Conservation (phyloP, 2,888 invertebrate species). For the Apotomis betuletana region DNA sequence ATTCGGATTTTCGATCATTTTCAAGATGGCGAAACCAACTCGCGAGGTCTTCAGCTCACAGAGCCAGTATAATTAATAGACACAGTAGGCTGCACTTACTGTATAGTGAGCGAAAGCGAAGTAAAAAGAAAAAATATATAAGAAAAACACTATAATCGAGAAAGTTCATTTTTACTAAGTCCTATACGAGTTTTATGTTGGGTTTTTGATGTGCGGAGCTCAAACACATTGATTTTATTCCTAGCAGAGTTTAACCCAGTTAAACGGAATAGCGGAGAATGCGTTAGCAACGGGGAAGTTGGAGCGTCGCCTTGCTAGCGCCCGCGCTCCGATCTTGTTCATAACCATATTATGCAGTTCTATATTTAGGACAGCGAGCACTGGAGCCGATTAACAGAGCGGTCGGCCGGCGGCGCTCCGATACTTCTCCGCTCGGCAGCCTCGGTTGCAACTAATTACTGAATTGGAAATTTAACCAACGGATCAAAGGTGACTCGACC, state of each 20-base stretch:
- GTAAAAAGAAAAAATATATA: no score
- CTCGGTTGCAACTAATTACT: constrained; percentile 6
- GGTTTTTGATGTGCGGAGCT: no score
- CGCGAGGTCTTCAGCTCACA: no score
- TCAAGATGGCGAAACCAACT: no score
- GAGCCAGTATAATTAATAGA: no score
- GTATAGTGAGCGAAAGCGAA: no score
- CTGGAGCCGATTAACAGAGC: constrained; percentile 33
- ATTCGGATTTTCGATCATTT: no score
- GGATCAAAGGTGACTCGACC: background rate
- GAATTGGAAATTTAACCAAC: background rate
- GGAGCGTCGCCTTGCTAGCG: constrained; percentile 11
- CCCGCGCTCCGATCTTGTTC: constrained; percentile 23
- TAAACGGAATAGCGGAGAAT: constrained; percentile 1
- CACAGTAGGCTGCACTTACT: no score
- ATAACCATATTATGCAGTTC: constrained; percentile 39
- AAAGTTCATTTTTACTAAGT: no score
- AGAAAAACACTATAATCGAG: no score
- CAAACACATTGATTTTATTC: no score
- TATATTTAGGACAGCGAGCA: constrained; percentile 37
- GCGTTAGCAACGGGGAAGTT: constrained; percentile 26
- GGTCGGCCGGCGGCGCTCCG: constrained; percentile 5
- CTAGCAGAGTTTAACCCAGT: constrained; percentile 7
- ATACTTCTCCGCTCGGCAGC: constrained; percentile 1
- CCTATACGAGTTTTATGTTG: no score